Percentiles rank a stretch among this genome's conserved stretches.
Conservation (phyloP, 2,888 invertebrate genomes). For the Tetrapedia diversipes region DNA sequence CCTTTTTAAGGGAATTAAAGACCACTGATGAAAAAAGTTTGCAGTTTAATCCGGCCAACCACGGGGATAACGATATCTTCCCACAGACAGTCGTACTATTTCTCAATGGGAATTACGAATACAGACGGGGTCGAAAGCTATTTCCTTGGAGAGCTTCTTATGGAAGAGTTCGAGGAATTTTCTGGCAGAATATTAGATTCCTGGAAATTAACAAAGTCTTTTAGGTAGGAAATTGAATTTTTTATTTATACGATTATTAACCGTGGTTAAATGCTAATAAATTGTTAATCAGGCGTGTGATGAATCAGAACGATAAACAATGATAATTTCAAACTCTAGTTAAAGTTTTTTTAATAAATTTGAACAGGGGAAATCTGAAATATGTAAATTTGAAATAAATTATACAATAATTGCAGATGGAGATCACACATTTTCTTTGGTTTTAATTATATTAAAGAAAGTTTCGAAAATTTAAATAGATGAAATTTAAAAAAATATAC, state of each 20-base stretch:
- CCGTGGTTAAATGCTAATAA: neutral
- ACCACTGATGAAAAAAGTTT: slow-evolving; percentile 44
- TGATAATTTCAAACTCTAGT: no score
- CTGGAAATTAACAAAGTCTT: neutral
- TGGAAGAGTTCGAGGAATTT: neutral
- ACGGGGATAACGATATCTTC: slow-evolving; percentile 5
- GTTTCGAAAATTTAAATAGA: no score
- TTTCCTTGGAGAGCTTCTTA: neutral
- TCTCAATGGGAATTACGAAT: slow-evolving; percentile 3
- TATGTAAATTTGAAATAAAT: no score
- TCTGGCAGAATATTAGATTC: neutral
- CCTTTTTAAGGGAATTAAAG: slow-evolving; percentile 29
- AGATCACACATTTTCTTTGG: no score
- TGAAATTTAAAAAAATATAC: no score
- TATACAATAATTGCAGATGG: no score
- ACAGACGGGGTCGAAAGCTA: neutral
- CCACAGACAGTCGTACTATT: slow-evolving; percentile 1
- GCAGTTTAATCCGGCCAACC: neutral
- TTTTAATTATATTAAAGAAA: no score
- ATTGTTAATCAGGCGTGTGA: neutral
- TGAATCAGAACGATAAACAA: no score
- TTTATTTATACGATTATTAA: neutral
- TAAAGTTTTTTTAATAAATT: no score
- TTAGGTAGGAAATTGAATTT: neutral
- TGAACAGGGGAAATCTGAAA: no score